These are phyloP conservation scores for Pelochelys cantorii DNA, from an alignment of 2,797 vertebrate species.

Conservation along the genomic window DNA sequence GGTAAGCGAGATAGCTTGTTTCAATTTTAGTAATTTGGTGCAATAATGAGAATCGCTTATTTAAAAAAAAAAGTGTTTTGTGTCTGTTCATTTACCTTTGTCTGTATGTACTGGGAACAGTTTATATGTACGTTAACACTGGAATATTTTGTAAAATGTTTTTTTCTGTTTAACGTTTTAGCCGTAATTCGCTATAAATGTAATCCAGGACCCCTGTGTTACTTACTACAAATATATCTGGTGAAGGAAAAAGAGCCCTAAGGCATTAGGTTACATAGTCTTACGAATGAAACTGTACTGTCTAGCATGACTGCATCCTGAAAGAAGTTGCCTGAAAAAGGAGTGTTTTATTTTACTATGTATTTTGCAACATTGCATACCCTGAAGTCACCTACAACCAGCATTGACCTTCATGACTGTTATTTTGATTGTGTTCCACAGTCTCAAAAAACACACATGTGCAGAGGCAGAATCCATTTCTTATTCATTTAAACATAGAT, in stretches of 20 bases:
- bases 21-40: not conserved
- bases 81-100: not conserved
- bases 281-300: not conserved
- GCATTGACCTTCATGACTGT: not conserved
- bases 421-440: not conserved
- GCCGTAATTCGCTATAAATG: not conserved
- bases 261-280: not conserved
- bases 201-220: not conserved
- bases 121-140: not conserved
- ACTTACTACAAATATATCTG: constrained; percentile 5
- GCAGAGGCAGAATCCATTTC: not conserved
- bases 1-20: constrained; percentile 65
- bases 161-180: not conserved
- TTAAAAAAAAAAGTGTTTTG: not conserved
- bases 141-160: not conserved
- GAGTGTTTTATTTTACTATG: not conserved
- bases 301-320: not conserved
- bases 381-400: not conserved
- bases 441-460: not conserved
- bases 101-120: not conserved
- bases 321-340: not conserved
- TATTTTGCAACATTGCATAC: not conserved
- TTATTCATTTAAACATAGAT: not conserved
- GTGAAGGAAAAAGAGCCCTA: not conserved
- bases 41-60: not conserved